Base-by-base conservation (phyloP, 2,888 invertebrate species). In the Brachyopa scutellaris region DNA sequence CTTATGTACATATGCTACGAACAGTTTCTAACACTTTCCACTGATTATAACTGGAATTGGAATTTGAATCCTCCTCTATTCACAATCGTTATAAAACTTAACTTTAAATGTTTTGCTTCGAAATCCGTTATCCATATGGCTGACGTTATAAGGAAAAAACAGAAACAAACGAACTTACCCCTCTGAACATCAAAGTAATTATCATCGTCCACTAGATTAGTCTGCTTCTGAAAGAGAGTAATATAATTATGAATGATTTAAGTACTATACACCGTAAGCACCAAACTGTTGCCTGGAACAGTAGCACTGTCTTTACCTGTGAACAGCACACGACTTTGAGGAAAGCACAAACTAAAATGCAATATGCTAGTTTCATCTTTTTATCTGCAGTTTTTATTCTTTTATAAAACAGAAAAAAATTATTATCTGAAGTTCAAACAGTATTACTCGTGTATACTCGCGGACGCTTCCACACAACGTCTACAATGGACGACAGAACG, bases 321-420 rank as follows among this genome's bases (percentile, higher is more conserved):
- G 76, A 59, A 13, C 70, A 82, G 9, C 64, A 47, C 26, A 74
- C 80, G 7, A 76, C 31, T 38, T 74, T 82, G 8, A 82, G 69
- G 29, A 82, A 70, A 7, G 69, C 70, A 51, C 76, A 82, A 59
- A 76, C 62, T 15, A 82, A 47, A 9, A 82, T 59, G 19, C 76
- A 82, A 70, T 76, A 82, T 76, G 76, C 53, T 51, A 82, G 11
- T 42, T 82, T 82, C 80, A 80, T 80, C 7, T 31, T 57, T 31
- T 9, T 45, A 1, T 19, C 2, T 26, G 40, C 45, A 21, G 11
- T 67, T 62, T 47, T 7, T 40, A 0, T 40, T 33, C 33, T 6
- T 49, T 23, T 17, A 38, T 21, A 51, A 31, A 19, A 31, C 42
- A 55, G 4, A 53, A 53, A 29, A 55, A 6, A 53, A 53, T 19